A percentile compares a stretch with the other conserved stretches of the same genome.
phyloP scores from a whole-genome alignment of 2,797 vertebrate species.

The Craterocephalus amniculus region DNA sequence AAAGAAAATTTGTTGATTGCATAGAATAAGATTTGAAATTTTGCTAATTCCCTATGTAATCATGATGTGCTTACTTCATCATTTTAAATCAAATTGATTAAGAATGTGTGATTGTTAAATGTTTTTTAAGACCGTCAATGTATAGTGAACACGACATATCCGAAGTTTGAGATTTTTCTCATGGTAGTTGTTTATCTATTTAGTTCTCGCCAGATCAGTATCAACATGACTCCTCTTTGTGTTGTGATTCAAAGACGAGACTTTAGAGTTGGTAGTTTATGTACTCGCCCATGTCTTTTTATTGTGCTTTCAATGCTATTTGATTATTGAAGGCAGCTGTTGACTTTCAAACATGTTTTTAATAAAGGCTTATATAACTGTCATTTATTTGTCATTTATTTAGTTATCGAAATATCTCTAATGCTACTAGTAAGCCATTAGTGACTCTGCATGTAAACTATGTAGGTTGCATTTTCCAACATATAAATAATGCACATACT shows the following conservation, averaged over 20 bases:
- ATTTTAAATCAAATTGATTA: conserved; percentile 80
- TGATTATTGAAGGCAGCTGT: conserved; percentile 86
- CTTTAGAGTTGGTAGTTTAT: conserved; percentile 84
- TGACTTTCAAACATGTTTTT: conserved; percentile 84
- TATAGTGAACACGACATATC: conserved; percentile 86
- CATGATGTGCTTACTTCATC: conserved; percentile 79
- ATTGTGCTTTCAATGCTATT: conserved; percentile 88
- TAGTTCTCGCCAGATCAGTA: conserved; percentile 59
- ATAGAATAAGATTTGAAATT: conserved; percentile 79
- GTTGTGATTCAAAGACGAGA: conserved; percentile 83
- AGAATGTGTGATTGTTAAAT: conserved; percentile 85
- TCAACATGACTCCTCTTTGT: conserved; percentile 74
- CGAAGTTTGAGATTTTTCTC: conserved; percentile 76
- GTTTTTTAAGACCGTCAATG: conserved; percentile 89
- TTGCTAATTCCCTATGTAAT: conserved; percentile 88
- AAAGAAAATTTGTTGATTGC: conserved; percentile 83
- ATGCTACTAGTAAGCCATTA: neutral
- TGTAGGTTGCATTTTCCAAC: too few relatives aligned
- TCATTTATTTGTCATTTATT: conserved; percentile 29
- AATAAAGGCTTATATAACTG: conserved; percentile 79
- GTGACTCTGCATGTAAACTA: too few relatives aligned
- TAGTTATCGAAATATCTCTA: neutral
- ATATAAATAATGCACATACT: too few relatives aligned
- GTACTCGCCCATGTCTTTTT: conserved; percentile 83
- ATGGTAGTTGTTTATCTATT: conserved; percentile 78